Conservation (phyloP, 2,888 invertebrate species). For the Himalopsyche tibetana region DNA sequence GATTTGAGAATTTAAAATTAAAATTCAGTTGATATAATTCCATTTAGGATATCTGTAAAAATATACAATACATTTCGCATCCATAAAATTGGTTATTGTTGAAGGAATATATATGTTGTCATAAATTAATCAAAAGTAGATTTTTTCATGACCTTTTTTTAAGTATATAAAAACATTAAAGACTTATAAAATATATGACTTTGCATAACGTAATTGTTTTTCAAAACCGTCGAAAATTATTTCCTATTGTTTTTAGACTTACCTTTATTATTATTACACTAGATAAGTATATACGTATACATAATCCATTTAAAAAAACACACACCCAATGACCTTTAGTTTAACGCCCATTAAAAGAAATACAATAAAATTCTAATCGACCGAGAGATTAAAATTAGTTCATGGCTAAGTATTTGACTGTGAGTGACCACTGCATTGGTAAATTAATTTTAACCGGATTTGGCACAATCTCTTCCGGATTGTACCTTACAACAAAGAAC, state of each 20-base stretch:
- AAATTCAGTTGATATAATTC: not conserved
- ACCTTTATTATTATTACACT: not conserved
- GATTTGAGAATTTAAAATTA: not conserved
- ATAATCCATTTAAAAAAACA: not conserved
- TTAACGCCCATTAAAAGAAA: constrained; percentile 2
- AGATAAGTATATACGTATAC: not conserved
- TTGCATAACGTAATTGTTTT: too few species aligned
- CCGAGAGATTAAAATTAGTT: constrained; percentile 13
- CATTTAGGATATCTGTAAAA: not conserved
- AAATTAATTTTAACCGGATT: constrained; percentile 16
- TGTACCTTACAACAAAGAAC: not conserved
- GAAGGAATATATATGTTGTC: too few species aligned
- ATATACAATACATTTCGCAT: not conserved
- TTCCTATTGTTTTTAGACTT: not conserved
- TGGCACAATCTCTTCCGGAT: constrained; percentile 4
- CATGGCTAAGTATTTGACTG: constrained; percentile 25
- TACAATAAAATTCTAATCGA: constrained; percentile 30
- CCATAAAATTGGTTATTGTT: too few species aligned
- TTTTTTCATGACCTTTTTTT: too few species aligned
- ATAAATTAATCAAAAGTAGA: too few species aligned
- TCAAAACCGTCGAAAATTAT: not conserved
- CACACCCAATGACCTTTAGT: constrained; percentile 1
- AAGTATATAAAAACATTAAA: too few species aligned
- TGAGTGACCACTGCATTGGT: constrained; percentile 22
- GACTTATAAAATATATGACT: too few species aligned